Base-by-base conservation (phyloP, 2,113 vertebrate species). In the Psilopsiagon aurifrons region DNA sequence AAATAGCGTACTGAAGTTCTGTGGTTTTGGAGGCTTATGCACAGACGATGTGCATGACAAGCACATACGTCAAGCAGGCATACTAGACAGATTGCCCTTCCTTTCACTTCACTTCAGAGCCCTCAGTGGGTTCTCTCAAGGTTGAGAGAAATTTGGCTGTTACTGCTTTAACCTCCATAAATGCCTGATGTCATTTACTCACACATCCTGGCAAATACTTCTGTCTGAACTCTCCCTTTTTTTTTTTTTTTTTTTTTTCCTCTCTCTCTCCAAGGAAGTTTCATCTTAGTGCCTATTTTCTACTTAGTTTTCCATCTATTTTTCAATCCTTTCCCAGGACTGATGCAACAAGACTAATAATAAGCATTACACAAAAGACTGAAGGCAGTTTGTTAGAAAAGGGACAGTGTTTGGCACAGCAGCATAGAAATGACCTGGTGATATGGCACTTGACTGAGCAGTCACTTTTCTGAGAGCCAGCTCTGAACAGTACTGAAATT, bases 71-170 rank as follows among this genome's bases (percentile, higher is more conserved):
- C 86, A 76, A 93, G 69, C 46, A 94, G 52, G 66, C 70, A 35
- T 71, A 51, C 35, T 39, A 90, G 94, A 68, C 79, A 96, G 70
- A 79, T 67, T 94, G 75, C 64, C 62, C 64, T 82, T 64, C 41
- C 41, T 94, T 60, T 86, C 77, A 75, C 83, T 97, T 43, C 6
- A 1, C 33, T 95, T 88, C 94, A 80, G 71, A 97, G 90, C 62
- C 92, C 68, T 90, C 29, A 64, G 69, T 89, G 85, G 55, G 57
- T 83, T 95, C 92, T 95, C 63, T 88, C 46, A 75, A 73, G 52
- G 66, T 57, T 95, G 88, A 92, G 78, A 85, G 75, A 93, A 95
- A 94, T 63, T 90, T 83, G 39, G 52, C 88, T 94, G 59, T 86
- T 73, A 67, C 33, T 76, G 20, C 25, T 96, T 93, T 54, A 77